Evolutionary conservation across 2,113 vertebrate genomes (phyloP).

Genomic region (Corythornis madagascariensis): DNA sequence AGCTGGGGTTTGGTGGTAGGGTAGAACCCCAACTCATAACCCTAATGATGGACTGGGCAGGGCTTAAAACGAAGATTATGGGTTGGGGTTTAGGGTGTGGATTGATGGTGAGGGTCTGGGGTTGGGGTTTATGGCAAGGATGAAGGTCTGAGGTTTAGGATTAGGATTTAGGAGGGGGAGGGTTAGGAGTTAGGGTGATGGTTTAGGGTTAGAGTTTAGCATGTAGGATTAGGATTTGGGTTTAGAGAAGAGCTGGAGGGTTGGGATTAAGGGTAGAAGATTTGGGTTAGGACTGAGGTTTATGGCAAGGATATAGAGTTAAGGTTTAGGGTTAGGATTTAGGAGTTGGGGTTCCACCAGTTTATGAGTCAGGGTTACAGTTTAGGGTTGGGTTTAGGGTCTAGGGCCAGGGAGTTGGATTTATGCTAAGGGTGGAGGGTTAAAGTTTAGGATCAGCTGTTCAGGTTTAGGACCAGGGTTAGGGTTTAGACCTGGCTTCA

Average conservation of each 20-base stretch:
- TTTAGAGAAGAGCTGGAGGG: not conserved
- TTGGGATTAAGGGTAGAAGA: not conserved
- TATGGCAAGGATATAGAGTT: not conserved
- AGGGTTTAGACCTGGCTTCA: not conserved
- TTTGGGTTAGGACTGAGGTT: too few relatives aligned
- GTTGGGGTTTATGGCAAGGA: not conserved
- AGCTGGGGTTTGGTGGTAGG: not conserved
- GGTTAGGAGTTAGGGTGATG: not conserved
- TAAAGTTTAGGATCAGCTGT: not conserved
- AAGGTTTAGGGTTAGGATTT: not conserved
- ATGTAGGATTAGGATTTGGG: not conserved
- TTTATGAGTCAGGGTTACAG: not conserved
- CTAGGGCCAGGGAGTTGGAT: not conserved
- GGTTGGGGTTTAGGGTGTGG: not conserved
- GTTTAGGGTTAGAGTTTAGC: not conserved
- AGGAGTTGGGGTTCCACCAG: too few relatives aligned
- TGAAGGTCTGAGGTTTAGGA: not conserved
- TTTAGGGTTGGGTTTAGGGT: not conserved
- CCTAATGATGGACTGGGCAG: fast-evolving
- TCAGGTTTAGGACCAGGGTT: not conserved
- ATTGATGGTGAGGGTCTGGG: not conserved
- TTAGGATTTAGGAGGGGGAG: not conserved
- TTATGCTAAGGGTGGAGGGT: not conserved
- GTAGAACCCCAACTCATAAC: not conserved
- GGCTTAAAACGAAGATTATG: not conserved